Evolutionary conservation across 2,888 invertebrate genomes (phyloP).

Genomic region (Oxytorus armatus): DNA sequence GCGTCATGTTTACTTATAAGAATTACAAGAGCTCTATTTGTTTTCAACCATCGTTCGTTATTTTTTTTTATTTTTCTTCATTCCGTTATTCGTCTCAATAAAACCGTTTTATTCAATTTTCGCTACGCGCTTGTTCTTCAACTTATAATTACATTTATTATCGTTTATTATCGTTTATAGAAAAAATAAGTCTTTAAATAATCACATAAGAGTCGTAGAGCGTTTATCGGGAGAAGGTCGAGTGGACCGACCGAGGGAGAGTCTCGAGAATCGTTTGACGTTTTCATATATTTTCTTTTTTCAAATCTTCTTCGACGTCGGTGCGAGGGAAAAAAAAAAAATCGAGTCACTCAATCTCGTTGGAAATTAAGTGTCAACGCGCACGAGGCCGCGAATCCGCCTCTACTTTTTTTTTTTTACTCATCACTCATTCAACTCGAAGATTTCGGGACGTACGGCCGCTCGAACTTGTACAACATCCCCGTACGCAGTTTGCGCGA

Average conservation of each 20-base stretch:
- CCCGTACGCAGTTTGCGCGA: constrained; percentile 19
- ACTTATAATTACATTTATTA: constrained; percentile 73
- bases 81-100: constrained; percentile 35
- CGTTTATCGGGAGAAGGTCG: constrained; percentile 67
- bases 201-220: constrained; percentile 83
- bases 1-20: constrained; percentile 56
- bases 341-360: too few species aligned
- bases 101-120: constrained; percentile 75
- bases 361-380: too few species aligned
- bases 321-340: too few species aligned
- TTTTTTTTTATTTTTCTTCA: constrained; percentile 52
- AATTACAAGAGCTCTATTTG: constrained; percentile 67
- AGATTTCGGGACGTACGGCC: constrained; percentile 38
- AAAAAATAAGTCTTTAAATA: constrained; percentile 84
- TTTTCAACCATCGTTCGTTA: background rate
- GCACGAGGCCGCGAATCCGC: constrained; percentile 12
- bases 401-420: constrained; percentile 17
- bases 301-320: too few species aligned
- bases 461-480: constrained; percentile 46
- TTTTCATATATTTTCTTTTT: too few species aligned
- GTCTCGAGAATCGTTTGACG: too few species aligned
- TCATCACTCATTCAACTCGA: constrained; percentile 51
- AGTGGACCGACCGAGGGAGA: constrained; percentile 35
- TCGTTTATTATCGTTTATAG: constrained; percentile 80
- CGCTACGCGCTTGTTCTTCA: constrained; percentile 70